phyloP scores from a whole-genome alignment of 2,113 vertebrate genomes.

The Leiothrix lutea region DNA sequence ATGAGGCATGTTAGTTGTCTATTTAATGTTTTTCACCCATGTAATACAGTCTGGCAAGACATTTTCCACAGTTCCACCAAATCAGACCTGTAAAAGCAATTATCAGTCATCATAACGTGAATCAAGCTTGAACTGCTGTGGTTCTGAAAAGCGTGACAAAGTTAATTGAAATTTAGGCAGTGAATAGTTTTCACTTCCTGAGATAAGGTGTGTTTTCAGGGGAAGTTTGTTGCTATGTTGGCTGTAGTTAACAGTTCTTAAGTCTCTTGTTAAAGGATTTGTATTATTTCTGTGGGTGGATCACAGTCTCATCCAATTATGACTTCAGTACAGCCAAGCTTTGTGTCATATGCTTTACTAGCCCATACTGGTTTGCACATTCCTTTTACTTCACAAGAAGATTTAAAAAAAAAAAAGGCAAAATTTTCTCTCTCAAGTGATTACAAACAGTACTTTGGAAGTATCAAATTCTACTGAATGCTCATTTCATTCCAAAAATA shows the following conservation, averaged over 20 bases:
- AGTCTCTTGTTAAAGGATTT: slow-evolving; percentile 69
- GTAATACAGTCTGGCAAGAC: slow-evolving; percentile 51
- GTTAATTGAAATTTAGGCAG: slow-evolving; percentile 55
- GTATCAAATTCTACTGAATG: slow-evolving; percentile 35
- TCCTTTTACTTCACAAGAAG: slow-evolving; percentile 48
- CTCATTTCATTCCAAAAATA: slow-evolving; percentile 28
- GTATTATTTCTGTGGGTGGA: slow-evolving; percentile 68
- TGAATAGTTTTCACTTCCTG: slow-evolving; percentile 52
- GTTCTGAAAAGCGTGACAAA: slow-evolving; percentile 56
- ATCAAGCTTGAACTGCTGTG: slow-evolving; percentile 32
- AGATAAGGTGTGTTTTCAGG: slow-evolving; percentile 60
- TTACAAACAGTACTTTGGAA: slow-evolving; percentile 33
- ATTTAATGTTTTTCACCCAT: slow-evolving; percentile 61
- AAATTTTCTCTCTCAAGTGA: background rate
- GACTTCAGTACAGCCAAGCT: slow-evolving; percentile 65
- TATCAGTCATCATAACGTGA: slow-evolving; percentile 43
- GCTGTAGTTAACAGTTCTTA: slow-evolving; percentile 62
- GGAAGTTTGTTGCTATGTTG: slow-evolving; percentile 61
- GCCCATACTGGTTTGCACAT: slow-evolving; percentile 60
- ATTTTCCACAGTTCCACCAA: slow-evolving; percentile 58
- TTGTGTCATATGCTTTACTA: slow-evolving; percentile 65
- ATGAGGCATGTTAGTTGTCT: slow-evolving; percentile 42
- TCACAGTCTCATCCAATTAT: slow-evolving; percentile 67
- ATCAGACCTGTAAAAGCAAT: slow-evolving; percentile 47
- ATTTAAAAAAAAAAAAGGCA: background rate